Conservation (phyloP, 2,113 vertebrate species). For the Numida meleagris region DNA sequence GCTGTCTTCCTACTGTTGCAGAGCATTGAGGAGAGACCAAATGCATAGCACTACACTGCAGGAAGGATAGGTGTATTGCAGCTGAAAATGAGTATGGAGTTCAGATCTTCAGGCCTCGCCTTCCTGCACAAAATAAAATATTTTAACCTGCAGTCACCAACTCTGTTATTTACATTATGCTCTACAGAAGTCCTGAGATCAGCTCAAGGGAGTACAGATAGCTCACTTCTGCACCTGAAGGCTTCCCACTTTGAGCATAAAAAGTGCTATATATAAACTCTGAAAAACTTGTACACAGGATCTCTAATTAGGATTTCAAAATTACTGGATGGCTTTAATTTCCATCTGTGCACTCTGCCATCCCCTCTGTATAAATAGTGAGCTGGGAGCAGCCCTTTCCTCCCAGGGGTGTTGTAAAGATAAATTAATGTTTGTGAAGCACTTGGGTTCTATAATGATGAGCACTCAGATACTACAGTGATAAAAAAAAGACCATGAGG, state of each 20-base stretch:
- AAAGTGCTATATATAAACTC: background rate
- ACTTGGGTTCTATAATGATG: background rate
- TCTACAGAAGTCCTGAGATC: background rate
- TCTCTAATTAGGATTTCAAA: constrained; percentile 8
- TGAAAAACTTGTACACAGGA: background rate
- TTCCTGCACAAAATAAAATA: background rate
- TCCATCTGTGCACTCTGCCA: background rate
- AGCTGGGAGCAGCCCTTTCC: background rate
- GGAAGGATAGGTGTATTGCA: background rate
- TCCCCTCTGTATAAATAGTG: background rate
- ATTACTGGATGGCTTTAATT: background rate
- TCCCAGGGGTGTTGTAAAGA: constrained; percentile 10
- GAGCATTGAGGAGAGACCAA: background rate
- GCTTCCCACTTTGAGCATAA: background rate
- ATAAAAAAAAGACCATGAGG: background rate
- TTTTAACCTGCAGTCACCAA: background rate
- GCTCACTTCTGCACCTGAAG: background rate
- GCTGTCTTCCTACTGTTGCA: background rate
- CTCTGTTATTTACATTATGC: background rate
- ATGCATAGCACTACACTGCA: background rate
- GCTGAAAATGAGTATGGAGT: background rate
- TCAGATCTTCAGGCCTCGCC: background rate
- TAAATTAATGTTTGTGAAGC: constrained; percentile 48
- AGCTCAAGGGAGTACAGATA: background rate
- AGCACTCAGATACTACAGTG: background rate